Base-by-base conservation (phyloP, 92 coral and sea anemone genomes). In the Porites rus region DNA sequence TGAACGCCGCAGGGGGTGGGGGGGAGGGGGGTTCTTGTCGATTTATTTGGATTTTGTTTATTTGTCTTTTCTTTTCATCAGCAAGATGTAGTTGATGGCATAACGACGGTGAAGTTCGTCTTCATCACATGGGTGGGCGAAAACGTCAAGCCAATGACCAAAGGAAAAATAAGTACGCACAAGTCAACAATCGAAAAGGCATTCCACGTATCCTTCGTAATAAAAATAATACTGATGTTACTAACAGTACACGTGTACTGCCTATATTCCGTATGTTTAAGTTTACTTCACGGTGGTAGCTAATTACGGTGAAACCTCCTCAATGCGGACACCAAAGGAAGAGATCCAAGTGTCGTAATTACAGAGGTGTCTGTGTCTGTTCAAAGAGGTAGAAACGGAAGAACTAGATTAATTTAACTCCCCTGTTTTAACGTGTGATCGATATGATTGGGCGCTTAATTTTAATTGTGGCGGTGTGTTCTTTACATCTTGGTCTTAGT, bases 61-160 rank as follows among this genome's bases (percentile, higher is more conserved):
- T 24, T 16, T 78, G 70, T 51, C 60, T 19, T 64, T 69, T 50
- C 20, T 68, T 2, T 56, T 14, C 8, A 56, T 56, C 61, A 97
- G 99, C 87, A 91, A 9, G 99, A 97, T 84, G 81, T 90, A 7
- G 94, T 97, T 6, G 99, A 97, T 85, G 96, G 87, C 9, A 97
- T 97, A 54, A 0, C 91, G 10, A 97, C 98, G 4, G 98, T 97
- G 7, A 97, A 97, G 93, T 97, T 97, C 71, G 98, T 93, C 67
- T 97, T 89, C 53, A 84, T 97, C 21, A 91, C 92, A 81, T 97
- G 99, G 99, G 97, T 97, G 6, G 99, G 99, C 21, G 99, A 90
- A 65, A 54, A 70, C 58, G 98, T 95, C 24, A 97, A 97, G 80
- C 99, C 99, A 5, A 90, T 97, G 94, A 68, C 91, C 14, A 97